A percentile compares a stretch with the other conserved stretches of the same genome.
Evolutionary conservation across 92 coral and sea anemone genomes (phyloP).

Genomic region (Zoanthus sociatus): DNA sequence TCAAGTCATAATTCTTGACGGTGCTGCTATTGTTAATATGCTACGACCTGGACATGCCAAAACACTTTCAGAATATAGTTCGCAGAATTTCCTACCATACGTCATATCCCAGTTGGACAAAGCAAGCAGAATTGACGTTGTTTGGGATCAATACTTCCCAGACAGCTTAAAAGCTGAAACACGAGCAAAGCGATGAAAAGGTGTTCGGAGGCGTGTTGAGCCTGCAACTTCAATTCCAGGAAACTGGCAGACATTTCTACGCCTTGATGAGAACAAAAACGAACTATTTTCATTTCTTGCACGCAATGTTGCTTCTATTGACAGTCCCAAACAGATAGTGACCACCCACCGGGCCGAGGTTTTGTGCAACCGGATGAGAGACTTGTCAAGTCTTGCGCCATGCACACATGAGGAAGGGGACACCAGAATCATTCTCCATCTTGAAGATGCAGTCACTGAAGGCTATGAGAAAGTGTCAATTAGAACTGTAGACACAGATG

Average conservation of each 20-base stretch:
- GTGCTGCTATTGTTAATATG: constrained; percentile 63
- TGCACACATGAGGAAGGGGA: constrained; percentile 74
- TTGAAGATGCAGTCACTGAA: constrained; percentile 52
- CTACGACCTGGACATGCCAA: constrained; percentile 53
- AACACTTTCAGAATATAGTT: constrained; percentile 58
- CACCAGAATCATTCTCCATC: constrained; percentile 65
- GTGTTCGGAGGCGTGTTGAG: constrained; percentile 51
- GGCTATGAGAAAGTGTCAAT: constrained; percentile 51
- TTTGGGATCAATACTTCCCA: constrained; percentile 49
- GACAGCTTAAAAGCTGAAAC: constrained; percentile 59
- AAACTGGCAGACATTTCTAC: constrained; percentile 51
- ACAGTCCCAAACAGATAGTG: constrained; percentile 39
- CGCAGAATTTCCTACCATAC: constrained; percentile 53
- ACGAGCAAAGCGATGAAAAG: constrained; percentile 52
- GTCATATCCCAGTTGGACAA: constrained; percentile 51
- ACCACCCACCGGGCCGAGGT: constrained; percentile 49
- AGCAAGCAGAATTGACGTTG: constrained; percentile 53
- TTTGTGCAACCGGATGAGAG: constrained; percentile 17
- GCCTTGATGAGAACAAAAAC: constrained; percentile 31
- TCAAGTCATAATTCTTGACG: constrained; percentile 58
- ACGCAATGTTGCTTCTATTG: constrained; percentile 28
- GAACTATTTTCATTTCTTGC: constrained; percentile 49
- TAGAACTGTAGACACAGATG: constrained; percentile 51
- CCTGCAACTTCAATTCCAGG: constrained; percentile 45
- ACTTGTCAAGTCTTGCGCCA: constrained; percentile 54